A percentile compares a stretch with the other conserved stretches of the same genome.
These are phyloP conservation scores for Heliconius melpomene DNA, from an alignment of 1,140 invertebrate genomes.

Conservation along the genomic window DNA sequence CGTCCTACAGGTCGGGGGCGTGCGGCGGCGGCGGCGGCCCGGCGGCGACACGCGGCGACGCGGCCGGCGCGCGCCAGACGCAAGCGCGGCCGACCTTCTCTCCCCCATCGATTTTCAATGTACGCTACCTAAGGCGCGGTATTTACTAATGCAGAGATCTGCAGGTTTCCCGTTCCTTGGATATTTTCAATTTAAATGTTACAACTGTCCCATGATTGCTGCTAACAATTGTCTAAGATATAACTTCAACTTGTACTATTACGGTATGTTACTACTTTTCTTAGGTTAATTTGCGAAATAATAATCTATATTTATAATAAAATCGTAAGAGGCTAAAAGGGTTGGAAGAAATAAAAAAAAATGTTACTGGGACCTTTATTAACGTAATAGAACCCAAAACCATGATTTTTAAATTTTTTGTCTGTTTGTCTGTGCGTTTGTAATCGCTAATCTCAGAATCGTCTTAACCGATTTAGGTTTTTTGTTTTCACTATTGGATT, in stretches of 20 bases:
- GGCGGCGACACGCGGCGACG: slow-evolving; percentile 68
- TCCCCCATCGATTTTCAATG: slow-evolving; percentile 72
- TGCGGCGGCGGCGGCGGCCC: slow-evolving; percentile 62
- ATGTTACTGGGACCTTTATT: no score
- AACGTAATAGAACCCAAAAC: no score
- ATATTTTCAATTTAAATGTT: slow-evolving; percentile 49
- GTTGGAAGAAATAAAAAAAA: no score
- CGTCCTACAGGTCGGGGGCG: slow-evolving; percentile 65
- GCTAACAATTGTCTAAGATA: neutral
- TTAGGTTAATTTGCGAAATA: neutral
- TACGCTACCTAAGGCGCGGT: slow-evolving; percentile 64
- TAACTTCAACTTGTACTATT: neutral
- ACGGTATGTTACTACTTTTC: neutral
- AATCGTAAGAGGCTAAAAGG: no score
- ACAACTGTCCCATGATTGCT: neutral
- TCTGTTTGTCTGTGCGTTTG: no score
- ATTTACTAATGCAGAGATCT: slow-evolving; percentile 75
- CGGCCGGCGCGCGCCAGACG: slow-evolving; percentile 51
- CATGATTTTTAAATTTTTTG: no score
- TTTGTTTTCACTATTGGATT: no score
- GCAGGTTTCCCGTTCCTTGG: slow-evolving; percentile 59
- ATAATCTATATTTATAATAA: no score
- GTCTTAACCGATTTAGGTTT: no score
- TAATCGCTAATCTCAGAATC: no score
- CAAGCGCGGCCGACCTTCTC: slow-evolving; percentile 61